Percentiles rank a stretch among this genome's conserved stretches.
phyloP scores from a whole-genome alignment of 2,113 vertebrate genomes.

The Daubentonia madagascariensis region DNA sequence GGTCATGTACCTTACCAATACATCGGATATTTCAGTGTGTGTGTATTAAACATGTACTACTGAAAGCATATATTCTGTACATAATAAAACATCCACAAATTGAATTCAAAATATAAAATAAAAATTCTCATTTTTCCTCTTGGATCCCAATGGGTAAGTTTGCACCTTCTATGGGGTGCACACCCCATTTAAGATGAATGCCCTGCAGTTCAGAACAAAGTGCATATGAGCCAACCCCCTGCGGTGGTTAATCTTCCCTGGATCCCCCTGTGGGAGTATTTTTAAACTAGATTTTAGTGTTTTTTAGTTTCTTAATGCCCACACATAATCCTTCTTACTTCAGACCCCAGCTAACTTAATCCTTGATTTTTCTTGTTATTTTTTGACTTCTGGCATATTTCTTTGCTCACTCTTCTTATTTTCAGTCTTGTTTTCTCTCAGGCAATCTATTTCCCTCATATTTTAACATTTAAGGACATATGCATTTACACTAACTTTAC shows the following conservation, averaged over 20 bases:
- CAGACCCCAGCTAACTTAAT: not conserved
- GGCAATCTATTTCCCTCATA: not conserved
- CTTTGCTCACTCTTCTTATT: not conserved
- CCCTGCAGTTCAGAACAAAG: not conserved
- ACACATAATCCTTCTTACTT: not conserved
- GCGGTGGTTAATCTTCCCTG: not conserved
- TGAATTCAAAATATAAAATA: not conserved
- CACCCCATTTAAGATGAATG: not conserved
- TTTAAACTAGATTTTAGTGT: slow-evolving; percentile 2
- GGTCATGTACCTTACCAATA: not conserved
- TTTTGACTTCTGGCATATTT: not conserved
- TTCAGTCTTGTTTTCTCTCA: not conserved
- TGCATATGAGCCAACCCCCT: not conserved
- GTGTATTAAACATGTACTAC: not conserved
- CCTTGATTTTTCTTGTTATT: not conserved
- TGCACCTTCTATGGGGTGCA: not conserved
- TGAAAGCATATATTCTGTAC: not conserved
- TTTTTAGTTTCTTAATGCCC: not conserved
- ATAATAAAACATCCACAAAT: not conserved
- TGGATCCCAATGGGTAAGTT: not conserved
- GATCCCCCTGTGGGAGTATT: not conserved
- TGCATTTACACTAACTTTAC: not conserved
- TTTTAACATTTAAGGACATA: slow-evolving; percentile 1
- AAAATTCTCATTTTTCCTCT: not conserved
- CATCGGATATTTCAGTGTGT: not conserved